Conservation (phyloP, 2,888 invertebrate species). For the Drosophila rellima region DNA sequence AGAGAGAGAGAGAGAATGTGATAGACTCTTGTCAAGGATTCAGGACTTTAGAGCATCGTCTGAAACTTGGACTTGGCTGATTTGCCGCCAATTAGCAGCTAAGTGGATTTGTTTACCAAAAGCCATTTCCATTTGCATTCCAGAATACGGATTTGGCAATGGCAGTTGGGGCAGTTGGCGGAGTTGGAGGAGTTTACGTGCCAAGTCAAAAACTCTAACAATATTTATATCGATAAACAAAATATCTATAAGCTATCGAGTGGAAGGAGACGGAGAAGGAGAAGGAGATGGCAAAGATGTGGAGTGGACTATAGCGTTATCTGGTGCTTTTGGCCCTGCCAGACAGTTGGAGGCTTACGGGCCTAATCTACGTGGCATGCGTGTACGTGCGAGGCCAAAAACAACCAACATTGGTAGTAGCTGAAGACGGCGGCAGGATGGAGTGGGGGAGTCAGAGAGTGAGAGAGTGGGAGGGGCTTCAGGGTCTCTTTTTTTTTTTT, state of each 20-base stretch:
- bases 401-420: slow-evolving; percentile 4
- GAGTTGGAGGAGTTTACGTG: slow-evolving; percentile 53
- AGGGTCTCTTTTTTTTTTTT: too few species aligned
- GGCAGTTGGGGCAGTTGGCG: too few species aligned
- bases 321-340: slow-evolving; percentile 12
- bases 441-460: neutral
- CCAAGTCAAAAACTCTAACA: slow-evolving; percentile 69
- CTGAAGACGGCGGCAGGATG: neutral
- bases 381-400: slow-evolving; percentile 57
- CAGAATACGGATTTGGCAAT: slow-evolving; percentile 12
- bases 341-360: slow-evolving; percentile 54
- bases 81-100: slow-evolving; percentile 79
- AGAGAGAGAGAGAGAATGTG: slow-evolving; percentile 5
- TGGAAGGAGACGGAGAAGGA: too few species aligned
- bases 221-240: slow-evolving; percentile 80
- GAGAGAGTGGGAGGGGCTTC: neutral
- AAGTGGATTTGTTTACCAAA: slow-evolving; percentile 74
- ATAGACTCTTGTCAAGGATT: slow-evolving; percentile 16
- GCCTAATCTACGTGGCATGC: slow-evolving; percentile 69
- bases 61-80: slow-evolving; percentile 51
- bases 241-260: slow-evolving; percentile 58
- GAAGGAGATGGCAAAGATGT: too few species aligned
- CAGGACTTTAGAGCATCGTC: slow-evolving; percentile 5
- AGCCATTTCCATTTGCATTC: slow-evolving; percentile 50
- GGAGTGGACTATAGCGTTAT: slow-evolving; percentile 39